These are phyloP conservation scores for Lepidurus arcticus DNA, from an alignment of 1,140 invertebrate species.

Conservation along the genomic window DNA sequence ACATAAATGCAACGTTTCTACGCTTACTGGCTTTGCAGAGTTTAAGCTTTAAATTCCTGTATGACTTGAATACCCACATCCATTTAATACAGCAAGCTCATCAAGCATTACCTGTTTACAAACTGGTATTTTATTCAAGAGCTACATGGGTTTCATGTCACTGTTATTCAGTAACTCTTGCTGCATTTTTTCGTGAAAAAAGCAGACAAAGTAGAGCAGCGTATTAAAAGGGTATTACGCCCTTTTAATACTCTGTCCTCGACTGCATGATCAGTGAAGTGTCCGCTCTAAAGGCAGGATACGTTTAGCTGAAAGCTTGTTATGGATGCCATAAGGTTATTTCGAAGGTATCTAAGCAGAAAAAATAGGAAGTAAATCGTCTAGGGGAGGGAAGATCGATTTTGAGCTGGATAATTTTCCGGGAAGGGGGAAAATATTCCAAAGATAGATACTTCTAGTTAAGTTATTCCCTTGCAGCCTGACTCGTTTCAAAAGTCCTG, in stretches of 20 bases:
- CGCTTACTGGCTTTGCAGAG: neutral
- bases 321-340: neutral
- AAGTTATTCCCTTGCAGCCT: neutral
- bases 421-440: neutral
- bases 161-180: too few relatives aligned
- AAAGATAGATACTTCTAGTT: neutral
- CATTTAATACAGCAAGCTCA: too few relatives aligned
- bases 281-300: too few relatives aligned
- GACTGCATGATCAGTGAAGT: too few relatives aligned
- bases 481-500: neutral
- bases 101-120: too few relatives aligned
- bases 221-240: too few relatives aligned
- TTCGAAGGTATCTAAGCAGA: neutral
- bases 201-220: too few relatives aligned
- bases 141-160: too few relatives aligned
- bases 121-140: too few relatives aligned
- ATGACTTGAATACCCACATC: neutral
- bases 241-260: too few relatives aligned
- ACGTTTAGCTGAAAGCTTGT: neutral
- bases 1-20: neutral
- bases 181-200: too few relatives aligned
- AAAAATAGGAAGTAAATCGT: neutral
- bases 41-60: neutral
- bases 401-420: neutral
- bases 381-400: neutral